Percentiles rank a stretch among this genome's conserved stretches.
Conservation (phyloP, 2,797 vertebrate species). For the Chelon labrosus region DNA sequence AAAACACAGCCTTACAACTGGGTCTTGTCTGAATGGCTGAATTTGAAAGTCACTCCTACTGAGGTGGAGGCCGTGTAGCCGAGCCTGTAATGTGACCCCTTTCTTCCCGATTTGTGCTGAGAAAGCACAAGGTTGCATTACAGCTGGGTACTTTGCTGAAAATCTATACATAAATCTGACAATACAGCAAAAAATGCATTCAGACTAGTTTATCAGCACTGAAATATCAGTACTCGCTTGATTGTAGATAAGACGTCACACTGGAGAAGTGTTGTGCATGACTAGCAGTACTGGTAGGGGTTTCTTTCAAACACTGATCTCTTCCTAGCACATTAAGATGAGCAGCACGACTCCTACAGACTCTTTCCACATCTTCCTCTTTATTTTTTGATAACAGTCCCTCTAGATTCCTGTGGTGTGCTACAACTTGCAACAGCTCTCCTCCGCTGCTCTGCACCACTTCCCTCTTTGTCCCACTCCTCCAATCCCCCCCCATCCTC, state of each 20-base stretch:
- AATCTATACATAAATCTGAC: background rate
- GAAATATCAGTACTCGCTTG: background rate
- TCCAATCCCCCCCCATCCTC: constrained; percentile 50
- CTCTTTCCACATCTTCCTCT: background rate
- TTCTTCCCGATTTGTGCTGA: constrained; percentile 35
- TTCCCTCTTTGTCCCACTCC: constrained; percentile 52
- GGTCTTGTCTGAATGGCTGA: constrained; percentile 6
- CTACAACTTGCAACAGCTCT: constrained; percentile 55
- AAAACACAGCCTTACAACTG: constrained; percentile 13
- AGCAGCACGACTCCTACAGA: constrained; percentile 56
- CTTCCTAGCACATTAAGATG: constrained; percentile 52
- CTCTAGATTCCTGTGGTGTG: constrained; percentile 39
- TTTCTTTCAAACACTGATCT: background rate
- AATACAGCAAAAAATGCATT: background rate
- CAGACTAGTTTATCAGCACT: background rate
- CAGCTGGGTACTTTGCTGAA: background rate
- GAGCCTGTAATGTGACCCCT: constrained; percentile 29
- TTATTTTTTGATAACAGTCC: constrained; percentile 32
- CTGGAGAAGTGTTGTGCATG: background rate
- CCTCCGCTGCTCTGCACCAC: constrained; percentile 45
- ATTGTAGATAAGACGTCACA: background rate
- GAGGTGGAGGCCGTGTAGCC: constrained; percentile 1
- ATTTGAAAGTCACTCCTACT: constrained; percentile 44
- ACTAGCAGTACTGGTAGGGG: background rate
- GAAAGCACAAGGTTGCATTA: constrained; percentile 39